Evolutionary conservation across 2,797 vertebrate genomes (phyloP).

Genomic region (Tiaroga cobitis): DNA sequence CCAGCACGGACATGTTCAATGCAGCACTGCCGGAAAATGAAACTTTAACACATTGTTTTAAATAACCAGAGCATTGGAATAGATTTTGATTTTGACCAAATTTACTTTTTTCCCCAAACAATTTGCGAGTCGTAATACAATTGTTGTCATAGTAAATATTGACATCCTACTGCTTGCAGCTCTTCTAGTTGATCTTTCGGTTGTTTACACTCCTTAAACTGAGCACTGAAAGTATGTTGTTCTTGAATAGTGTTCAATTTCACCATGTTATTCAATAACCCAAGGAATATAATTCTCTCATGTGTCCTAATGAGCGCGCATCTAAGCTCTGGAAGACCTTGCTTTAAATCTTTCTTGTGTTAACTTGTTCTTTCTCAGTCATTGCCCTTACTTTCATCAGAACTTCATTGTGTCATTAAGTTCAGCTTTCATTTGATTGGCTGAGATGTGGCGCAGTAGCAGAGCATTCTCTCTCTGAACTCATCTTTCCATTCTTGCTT

Average conservation of each 20-base stretch:
- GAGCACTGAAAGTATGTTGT: neutral
- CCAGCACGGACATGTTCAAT: neutral
- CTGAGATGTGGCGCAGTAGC: neutral
- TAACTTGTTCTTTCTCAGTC: neutral
- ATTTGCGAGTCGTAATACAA: neutral
- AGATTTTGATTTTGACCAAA: neutral
- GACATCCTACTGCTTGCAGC: neutral
- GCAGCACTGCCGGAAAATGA: too few relatives aligned
- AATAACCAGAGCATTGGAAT: neutral
- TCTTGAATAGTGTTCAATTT: neutral
- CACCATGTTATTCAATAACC: neutral
- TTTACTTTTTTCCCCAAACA: neutral
- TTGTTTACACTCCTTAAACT: neutral
- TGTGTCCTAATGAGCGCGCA: conserved; percentile 9
- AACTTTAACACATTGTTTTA: neutral
- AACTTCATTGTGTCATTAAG: conserved; percentile 29
- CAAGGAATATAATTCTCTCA: neutral
- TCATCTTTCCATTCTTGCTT: conserved; percentile 7
- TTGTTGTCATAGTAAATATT: neutral
- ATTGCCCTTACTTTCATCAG: conserved; percentile 36
- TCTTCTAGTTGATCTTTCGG: neutral
- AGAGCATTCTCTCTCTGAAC: conserved; percentile 16
- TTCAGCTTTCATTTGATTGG: conserved; percentile 19
- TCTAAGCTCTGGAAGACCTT: conserved; percentile 11
- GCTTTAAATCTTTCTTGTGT: neutral